Conservation (phyloP, 2,113 vertebrate genomes). For the Saccopteryx leptura region DNA sequence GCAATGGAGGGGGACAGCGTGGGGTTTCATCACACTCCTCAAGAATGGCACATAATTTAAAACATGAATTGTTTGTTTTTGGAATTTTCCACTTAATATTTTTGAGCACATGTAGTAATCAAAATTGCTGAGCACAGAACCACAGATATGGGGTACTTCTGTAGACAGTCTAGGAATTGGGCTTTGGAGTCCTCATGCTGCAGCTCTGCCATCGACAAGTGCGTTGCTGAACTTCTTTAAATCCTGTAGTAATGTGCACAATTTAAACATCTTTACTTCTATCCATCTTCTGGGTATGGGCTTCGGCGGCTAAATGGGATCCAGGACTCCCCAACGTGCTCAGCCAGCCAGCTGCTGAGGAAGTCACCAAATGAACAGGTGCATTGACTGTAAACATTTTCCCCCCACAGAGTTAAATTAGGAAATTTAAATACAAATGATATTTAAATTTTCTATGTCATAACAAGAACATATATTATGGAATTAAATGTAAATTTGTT, state of each 20-base stretch:
- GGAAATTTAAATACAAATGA: background rate
- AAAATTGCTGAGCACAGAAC: background rate
- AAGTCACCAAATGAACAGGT: background rate
- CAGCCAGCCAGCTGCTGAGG: background rate
- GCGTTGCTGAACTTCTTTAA: background rate
- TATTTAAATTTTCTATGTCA: background rate
- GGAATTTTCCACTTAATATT: background rate
- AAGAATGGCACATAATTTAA: background rate
- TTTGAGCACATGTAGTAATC: background rate
- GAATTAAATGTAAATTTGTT: background rate
- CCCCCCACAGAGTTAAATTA: constrained; percentile 21
- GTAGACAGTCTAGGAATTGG: background rate
- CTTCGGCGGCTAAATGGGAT: background rate
- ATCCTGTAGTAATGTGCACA: background rate
- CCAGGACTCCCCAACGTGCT: background rate
- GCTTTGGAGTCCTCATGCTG: background rate
- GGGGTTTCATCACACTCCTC: background rate
- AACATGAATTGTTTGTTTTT: background rate
- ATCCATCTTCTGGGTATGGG: background rate
- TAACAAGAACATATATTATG: background rate
- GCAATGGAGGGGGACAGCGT: no score
- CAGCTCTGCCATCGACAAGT: background rate
- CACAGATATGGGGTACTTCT: background rate
- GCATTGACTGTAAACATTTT: background rate
- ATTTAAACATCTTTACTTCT: background rate